A percentile compares a stretch with the other conserved stretches of the same genome.
phyloP scores from a whole-genome alignment of 2,797 vertebrate genomes.

The Liparis tanakae region DNA sequence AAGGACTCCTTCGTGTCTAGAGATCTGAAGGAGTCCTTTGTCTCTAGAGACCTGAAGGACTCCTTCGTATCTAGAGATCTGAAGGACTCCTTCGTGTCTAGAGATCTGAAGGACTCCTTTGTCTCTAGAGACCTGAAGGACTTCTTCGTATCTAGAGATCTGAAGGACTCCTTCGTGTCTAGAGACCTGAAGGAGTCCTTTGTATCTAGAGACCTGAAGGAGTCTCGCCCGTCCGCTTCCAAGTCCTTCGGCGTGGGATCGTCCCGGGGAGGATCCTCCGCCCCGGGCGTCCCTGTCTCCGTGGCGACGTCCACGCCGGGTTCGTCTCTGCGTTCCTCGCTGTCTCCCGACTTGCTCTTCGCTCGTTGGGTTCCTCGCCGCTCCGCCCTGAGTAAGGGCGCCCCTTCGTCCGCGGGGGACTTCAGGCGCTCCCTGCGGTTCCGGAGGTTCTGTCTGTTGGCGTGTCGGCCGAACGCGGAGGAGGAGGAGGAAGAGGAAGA shows the following conservation, averaged over 20 bases:
- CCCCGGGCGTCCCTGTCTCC: conserved; percentile 47
- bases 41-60: too few species aligned
- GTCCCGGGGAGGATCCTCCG: conserved; percentile 48
- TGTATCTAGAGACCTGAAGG: conserved; percentile 32
- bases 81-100: too few species aligned
- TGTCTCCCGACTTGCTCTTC: conserved; percentile 41
- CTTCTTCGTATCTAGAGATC: too few species aligned
- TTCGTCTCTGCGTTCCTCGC: neutral
- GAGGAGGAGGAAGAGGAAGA: too few species aligned
- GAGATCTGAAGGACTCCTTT: too few species aligned
- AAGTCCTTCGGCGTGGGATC: conserved; percentile 60
- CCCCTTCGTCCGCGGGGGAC: conserved; percentile 38
- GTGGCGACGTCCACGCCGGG: conserved; percentile 39
- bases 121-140: too few species aligned
- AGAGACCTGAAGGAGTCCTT: conserved; percentile 5
- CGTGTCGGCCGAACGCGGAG: conserved; percentile 21
- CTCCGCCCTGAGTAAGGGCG: conserved; percentile 44
- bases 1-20: too few species aligned
- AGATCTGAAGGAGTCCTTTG: too few species aligned
- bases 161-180: conserved; percentile 18
- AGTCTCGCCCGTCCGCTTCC: conserved; percentile 42
- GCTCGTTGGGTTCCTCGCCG: conserved; percentile 36
- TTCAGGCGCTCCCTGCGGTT: conserved; percentile 45
- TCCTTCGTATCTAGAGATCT: too few species aligned
- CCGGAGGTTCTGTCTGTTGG: conserved; percentile 42